These are phyloP conservation scores for Sandelia bainsii DNA, from an alignment of 2,797 vertebrate species.

Conservation along the genomic window DNA sequence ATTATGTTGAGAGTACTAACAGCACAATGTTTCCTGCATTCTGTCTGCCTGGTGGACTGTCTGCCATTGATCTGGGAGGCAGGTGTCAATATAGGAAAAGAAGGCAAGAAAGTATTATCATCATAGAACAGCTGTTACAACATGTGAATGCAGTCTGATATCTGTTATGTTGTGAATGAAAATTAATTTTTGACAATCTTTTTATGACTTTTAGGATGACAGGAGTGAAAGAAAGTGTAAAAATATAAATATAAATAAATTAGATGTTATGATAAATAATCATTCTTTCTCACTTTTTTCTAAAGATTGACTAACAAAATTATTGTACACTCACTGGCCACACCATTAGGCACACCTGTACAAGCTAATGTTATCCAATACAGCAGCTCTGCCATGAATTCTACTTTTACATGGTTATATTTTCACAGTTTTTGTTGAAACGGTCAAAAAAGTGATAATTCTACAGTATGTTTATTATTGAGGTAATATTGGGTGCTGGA, in stretches of 20 bases:
- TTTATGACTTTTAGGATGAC: slow-evolving; percentile 14
- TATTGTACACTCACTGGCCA: too few species aligned
- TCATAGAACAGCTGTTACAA: slow-evolving; percentile 42
- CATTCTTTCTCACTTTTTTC: background rate
- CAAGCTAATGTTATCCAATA: too few species aligned
- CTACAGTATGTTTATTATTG: too few species aligned
- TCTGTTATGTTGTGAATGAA: slow-evolving; percentile 17
- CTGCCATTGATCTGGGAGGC: slow-evolving; percentile 69
- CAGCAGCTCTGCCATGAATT: too few species aligned
- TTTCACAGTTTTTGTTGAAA: too few species aligned
- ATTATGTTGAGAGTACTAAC: slow-evolving; percentile 76
- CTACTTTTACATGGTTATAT: too few species aligned
- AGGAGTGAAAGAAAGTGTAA: background rate
- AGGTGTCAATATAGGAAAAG: slow-evolving; percentile 71
- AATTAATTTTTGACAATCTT: background rate
- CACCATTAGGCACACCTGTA: too few species aligned
- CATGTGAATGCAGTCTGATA: slow-evolving; percentile 34
- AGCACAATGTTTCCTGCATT: slow-evolving; percentile 52
- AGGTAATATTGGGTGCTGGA: too few species aligned
- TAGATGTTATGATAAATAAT: background rate
- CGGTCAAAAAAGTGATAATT: too few species aligned
- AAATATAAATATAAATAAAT: background rate
- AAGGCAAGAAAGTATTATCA: slow-evolving; percentile 53
- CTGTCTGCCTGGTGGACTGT: slow-evolving; percentile 72
- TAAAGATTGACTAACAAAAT: background rate